A percentile compares a stretch with the other conserved stretches of the same genome.
phyloP scores from a whole-genome alignment of 2,888 invertebrate genomes.

The Polymixis lichenea region DNA sequence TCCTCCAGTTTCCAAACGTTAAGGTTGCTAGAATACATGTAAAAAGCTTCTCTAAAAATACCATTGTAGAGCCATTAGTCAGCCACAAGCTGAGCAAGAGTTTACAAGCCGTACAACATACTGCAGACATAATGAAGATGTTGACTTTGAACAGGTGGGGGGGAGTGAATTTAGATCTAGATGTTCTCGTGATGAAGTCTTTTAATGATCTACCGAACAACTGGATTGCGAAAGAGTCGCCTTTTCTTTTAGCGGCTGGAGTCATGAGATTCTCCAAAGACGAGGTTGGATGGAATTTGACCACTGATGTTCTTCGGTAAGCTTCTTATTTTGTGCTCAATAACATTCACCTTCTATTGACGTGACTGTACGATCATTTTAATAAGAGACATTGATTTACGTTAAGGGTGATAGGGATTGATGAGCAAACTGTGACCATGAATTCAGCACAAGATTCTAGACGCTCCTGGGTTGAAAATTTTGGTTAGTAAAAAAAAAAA shows the following conservation, averaged over 20 bases:
- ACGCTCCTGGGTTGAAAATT: too few species aligned
- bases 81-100: slow-evolving; percentile 1
- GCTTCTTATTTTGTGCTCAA: background rate
- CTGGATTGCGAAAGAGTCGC: slow-evolving; percentile 59
- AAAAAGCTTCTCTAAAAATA: slow-evolving; percentile 35
- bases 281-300: slow-evolving; percentile 41
- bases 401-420: too few species aligned
- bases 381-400: background rate
- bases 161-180: slow-evolving; percentile 65
- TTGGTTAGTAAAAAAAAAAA: background rate
- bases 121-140: slow-evolving; percentile 61
- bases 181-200: slow-evolving; percentile 54
- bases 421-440: too few species aligned
- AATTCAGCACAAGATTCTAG: too few species aligned
- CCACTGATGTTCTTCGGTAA: slow-evolving; percentile 47
- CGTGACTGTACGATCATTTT: background rate
- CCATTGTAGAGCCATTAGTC: slow-evolving; percentile 36
- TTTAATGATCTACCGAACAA: slow-evolving; percentile 62
- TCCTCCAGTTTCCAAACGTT: slow-evolving; percentile 54
- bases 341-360: background rate
- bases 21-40: slow-evolving; percentile 51
- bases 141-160: slow-evolving; percentile 63
- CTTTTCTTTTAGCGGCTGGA: slow-evolving; percentile 41
- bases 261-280: slow-evolving; percentile 57
- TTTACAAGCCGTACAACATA: slow-evolving; percentile 37